Evolutionary conservation across 2,113 vertebrate species (phyloP).

Genomic region (Hiodon tergisus): DNA sequence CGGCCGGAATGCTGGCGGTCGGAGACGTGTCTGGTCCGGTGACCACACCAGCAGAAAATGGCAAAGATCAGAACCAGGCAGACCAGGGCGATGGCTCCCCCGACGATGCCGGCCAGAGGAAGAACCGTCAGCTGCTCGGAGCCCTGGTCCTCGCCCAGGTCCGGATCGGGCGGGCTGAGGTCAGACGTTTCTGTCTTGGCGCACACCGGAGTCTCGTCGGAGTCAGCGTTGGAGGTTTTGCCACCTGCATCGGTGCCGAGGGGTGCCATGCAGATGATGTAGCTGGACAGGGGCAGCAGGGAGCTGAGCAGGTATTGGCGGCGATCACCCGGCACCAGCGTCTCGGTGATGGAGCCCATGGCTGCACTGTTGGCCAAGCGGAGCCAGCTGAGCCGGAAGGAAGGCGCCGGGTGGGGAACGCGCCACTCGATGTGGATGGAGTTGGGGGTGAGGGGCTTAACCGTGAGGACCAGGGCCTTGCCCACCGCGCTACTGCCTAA

Average conservation of each 20-base stretch:
- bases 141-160: conserved; percentile 59
- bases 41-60: conserved; percentile 79
- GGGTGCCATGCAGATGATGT: conserved; percentile 86
- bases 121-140: conserved; percentile 60
- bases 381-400: conserved; percentile 84
- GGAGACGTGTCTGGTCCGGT: conserved; percentile 71
- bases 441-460: conserved; percentile 79
- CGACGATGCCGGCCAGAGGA: conserved; percentile 79
- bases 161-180: conserved; percentile 56
- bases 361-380: conserved; percentile 73
- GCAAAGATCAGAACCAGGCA: conserved; percentile 77
- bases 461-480: conserved; percentile 78
- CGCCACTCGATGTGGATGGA: conserved; percentile 85
- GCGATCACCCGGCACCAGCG: conserved; percentile 79
- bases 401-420: conserved; percentile 70
- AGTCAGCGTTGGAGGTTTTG: conserved; percentile 60
- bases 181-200: conserved; percentile 81
- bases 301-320: conserved; percentile 81
- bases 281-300: conserved; percentile 78
- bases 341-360: conserved; percentile 86
- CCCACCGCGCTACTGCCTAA: conserved; percentile 70
- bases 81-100: conserved; percentile 76
- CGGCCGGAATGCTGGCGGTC: conserved; percentile 69
- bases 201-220: conserved; percentile 76
- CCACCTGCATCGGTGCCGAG: conserved; percentile 66